Evolutionary conservation across 23 tunicate genomes (phyloP).

Genomic region (Trididemnum clinides): DNA sequence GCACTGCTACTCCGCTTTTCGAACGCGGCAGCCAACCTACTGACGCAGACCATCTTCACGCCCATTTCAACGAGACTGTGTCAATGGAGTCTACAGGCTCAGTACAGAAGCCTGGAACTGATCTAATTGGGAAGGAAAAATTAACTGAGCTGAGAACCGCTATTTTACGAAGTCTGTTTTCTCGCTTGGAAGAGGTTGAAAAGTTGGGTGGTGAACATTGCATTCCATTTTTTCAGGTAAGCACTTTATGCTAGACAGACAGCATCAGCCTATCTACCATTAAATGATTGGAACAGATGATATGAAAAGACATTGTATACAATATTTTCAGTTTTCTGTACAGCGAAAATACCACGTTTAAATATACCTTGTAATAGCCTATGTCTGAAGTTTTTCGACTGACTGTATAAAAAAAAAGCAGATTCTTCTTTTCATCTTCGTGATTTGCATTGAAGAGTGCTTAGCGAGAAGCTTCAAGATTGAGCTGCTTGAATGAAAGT

Average conservation of each 20-base stretch:
- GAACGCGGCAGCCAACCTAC: background rate
- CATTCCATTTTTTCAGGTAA: slow-evolving; percentile 89
- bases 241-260: background rate
- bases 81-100: background rate
- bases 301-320: no score
- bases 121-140: slow-evolving; percentile 42
- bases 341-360: no score
- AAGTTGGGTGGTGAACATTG: slow-evolving; percentile 72
- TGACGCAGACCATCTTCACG: background rate
- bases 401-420: no score
- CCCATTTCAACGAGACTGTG: slow-evolving; percentile 14
- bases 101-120: background rate
- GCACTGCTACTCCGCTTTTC: no score
- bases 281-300: background rate
- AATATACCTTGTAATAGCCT: no score
- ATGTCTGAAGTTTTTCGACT: no score
- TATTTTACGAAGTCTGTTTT: slow-evolving; percentile 39
- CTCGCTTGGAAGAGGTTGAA: slow-evolving; percentile 48
- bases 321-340: no score
- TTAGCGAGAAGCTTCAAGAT: no score
- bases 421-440: no score
- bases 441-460: no score
- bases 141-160: slow-evolving; percentile 40
- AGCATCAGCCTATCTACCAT: background rate
- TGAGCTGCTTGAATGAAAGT: no score